These are phyloP conservation scores for Hephaestus fuliginosus DNA, from an alignment of 2,797 vertebrate genomes.

Conservation along the genomic window DNA sequence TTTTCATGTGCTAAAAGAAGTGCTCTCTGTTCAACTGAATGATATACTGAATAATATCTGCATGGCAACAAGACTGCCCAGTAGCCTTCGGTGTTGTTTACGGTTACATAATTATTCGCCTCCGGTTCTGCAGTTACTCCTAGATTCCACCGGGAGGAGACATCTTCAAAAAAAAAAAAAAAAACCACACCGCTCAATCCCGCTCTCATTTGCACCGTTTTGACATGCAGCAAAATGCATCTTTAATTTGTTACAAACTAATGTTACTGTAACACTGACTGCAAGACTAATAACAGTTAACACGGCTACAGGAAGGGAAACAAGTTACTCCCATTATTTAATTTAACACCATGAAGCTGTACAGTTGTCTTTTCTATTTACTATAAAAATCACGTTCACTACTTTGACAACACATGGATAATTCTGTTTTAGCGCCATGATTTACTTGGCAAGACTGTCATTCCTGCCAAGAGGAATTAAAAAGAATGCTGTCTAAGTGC, in stretches of 20 bases:
- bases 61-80: constrained; percentile 72
- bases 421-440: no score
- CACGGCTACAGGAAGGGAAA: not conserved
- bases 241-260: not conserved
- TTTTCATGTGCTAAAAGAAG: not conserved
- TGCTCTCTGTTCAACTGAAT: not conserved
- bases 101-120: constrained; percentile 67
- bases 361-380: not conserved
- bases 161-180: constrained; percentile 60
- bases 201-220: not conserved
- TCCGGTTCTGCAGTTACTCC: constrained; percentile 51
- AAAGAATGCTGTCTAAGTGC: no score
- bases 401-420: no score
- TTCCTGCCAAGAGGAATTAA: no score
- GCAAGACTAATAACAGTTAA: not conserved
- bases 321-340: not conserved
- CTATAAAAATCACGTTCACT: not conserved
- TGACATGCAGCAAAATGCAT: not conserved
- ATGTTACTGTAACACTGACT: not conserved
- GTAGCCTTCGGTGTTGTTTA: constrained; percentile 64
- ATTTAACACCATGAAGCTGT: not conserved
- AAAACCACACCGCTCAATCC: constrained; percentile 9
- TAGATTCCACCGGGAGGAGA: constrained; percentile 72
- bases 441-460: no score
- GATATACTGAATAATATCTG: constrained; percentile 54